phyloP scores from a whole-genome alignment of 2,113 vertebrate species.

The Siniperca chuatsi region DNA sequence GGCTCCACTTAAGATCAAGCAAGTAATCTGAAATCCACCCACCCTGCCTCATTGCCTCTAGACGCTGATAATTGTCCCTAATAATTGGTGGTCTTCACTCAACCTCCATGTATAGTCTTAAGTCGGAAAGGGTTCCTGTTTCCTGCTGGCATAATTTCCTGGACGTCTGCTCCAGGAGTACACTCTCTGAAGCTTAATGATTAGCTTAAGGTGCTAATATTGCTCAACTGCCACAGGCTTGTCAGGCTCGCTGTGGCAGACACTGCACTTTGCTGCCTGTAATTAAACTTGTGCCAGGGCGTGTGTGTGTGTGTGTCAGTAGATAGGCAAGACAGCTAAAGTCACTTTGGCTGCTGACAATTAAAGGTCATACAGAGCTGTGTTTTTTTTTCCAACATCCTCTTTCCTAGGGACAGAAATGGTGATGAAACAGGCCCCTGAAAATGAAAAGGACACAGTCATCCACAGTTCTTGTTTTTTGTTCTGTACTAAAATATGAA shows the following conservation, averaged over 20 bases:
- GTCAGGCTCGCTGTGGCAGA: conserved; percentile 13
- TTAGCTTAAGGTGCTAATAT: conserved; percentile 42
- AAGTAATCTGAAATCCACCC: neutral
- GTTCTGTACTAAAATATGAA: neutral
- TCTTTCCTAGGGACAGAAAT: conserved; percentile 5
- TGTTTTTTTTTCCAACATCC: conserved; percentile 7
- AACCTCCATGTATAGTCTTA: neutral
- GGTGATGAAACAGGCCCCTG: neutral
- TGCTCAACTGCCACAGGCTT: conserved; percentile 29
- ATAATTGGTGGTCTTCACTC: conserved; percentile 28
- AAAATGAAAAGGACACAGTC: neutral
- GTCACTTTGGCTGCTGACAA: neutral
- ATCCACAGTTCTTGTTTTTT: conserved; percentile 5
- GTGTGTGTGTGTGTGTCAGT: neutral
- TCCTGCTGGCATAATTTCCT: conserved; percentile 17
- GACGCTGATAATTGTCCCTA: neutral
- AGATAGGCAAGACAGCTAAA: neutral
- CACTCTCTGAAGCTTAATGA: conserved; percentile 28
- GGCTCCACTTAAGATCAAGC: neutral
- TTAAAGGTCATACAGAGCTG: conserved; percentile 38
- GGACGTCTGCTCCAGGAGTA: neutral
- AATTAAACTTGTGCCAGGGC: conserved; percentile 10
- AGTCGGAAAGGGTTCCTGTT: conserved; percentile 5
- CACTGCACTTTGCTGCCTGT: conserved; percentile 15
- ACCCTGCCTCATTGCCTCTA: neutral